These are phyloP conservation scores for Drosophila hydei DNA, from an alignment of 1,140 invertebrate genomes.

Conservation along the genomic window DNA sequence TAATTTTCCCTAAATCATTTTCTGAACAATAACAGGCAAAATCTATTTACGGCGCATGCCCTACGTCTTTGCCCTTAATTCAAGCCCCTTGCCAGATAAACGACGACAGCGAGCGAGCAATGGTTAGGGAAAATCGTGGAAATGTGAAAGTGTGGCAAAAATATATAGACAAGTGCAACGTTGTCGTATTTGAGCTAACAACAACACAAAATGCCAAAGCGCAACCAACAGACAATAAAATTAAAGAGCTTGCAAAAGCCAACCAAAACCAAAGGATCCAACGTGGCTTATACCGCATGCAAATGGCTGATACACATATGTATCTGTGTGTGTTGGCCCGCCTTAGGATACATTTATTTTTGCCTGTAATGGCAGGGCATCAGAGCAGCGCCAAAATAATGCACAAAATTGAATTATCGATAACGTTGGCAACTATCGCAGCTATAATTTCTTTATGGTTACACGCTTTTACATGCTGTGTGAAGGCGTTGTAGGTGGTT, in stretches of 20 bases:
- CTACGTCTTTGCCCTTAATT: conserved; percentile 41
- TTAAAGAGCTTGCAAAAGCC: conserved; percentile 70
- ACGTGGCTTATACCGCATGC: conserved; percentile 51
- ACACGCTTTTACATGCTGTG: conserved; percentile 45
- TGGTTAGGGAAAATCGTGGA: conserved; percentile 18
- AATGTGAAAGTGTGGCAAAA: conserved; percentile 44
- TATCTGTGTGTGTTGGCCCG: conserved; percentile 28
- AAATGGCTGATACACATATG: conserved; percentile 40
- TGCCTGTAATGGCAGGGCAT: conserved; percentile 72
- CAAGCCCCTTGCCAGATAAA: conserved; percentile 20
- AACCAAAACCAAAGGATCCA: conserved; percentile 42
- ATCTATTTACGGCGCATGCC: conserved; percentile 69
- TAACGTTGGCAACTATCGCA: conserved; percentile 64
- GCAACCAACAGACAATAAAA: conserved; percentile 73
- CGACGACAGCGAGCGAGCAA: conserved; percentile 37
- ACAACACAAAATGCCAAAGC: conserved; percentile 41
- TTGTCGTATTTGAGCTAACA: conserved; percentile 36
- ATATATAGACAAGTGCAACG: conserved; percentile 70
- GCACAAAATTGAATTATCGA: conserved; percentile 82
- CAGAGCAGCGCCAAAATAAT: conserved; percentile 76
- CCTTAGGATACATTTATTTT: conserved; percentile 75
- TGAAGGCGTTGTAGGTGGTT: not conserved
- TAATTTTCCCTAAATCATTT: conserved; percentile 83
- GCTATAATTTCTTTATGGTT: conserved; percentile 79
- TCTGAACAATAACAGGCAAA: conserved; percentile 79